phyloP scores from a whole-genome alignment of 2,888 invertebrate genomes.

The Mechanitis messenoides region DNA sequence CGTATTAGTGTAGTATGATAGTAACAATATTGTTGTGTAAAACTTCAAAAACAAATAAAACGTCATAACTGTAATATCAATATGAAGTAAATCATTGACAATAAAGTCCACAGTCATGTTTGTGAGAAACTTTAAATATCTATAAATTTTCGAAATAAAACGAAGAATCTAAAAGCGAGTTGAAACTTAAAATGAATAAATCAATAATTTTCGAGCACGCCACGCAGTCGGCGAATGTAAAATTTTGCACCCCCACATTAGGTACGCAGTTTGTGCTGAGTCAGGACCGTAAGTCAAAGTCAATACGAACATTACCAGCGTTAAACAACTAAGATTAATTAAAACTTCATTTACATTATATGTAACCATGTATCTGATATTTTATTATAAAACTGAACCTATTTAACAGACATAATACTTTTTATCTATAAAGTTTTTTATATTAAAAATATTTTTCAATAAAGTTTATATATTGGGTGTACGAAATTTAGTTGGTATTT shows the following conservation, averaged over 20 bases:
- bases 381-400: too few relatives aligned
- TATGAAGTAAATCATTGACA: neutral
- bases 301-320: neutral
- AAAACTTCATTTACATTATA: neutral
- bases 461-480: too few relatives aligned
- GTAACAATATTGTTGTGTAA: too few relatives aligned
- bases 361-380: neutral
- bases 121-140: conserved; percentile 20
- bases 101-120: neutral
- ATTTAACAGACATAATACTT: too few relatives aligned
- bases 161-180: conserved; percentile 40
- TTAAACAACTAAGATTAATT: neutral
- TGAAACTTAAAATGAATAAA: conserved; percentile 52
- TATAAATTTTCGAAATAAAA: conserved; percentile 25
- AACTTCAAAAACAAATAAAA: too few relatives aligned
- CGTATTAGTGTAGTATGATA: too few relatives aligned
- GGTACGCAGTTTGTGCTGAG: conserved; percentile 41
- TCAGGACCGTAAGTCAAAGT: conserved; percentile 33
- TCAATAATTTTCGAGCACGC: conserved; percentile 47
- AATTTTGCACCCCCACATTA: conserved; percentile 43
- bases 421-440: too few relatives aligned
- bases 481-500: too few relatives aligned
- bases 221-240: conserved; percentile 37
- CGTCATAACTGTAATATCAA: neutral
- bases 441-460: too few relatives aligned